Conservation (phyloP, 2,113 vertebrate genomes). For the Gavialis gangeticus region DNA sequence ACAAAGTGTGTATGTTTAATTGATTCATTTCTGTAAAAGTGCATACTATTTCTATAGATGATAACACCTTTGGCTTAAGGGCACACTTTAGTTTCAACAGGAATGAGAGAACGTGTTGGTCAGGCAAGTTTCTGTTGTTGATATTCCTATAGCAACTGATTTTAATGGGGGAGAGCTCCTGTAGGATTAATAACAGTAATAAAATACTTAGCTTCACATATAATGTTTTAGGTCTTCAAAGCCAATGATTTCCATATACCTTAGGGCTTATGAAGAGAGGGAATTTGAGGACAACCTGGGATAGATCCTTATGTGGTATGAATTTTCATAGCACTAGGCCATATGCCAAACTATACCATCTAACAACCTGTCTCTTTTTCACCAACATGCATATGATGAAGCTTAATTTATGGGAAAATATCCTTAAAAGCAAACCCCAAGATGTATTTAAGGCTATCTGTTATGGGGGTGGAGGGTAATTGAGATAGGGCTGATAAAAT, state of each 20-base stretch:
- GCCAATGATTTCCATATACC: background rate
- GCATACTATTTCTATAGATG: background rate
- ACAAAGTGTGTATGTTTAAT: conserved; percentile 24
- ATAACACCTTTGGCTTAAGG: background rate
- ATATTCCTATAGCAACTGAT: background rate
- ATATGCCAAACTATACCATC: background rate
- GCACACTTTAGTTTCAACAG: background rate
- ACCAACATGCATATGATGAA: accelerated
- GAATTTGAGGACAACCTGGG: background rate
- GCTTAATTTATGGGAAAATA: background rate
- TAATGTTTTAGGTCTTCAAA: background rate
- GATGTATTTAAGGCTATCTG: background rate
- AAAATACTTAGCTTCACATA: background rate
- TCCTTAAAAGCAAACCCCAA: background rate
- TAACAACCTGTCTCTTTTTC: background rate
- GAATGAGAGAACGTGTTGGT: background rate
- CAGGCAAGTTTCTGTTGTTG: background rate
- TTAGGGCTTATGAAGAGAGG: background rate
- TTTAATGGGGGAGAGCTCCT: background rate
- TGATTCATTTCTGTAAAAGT: background rate
- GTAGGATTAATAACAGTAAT: background rate
- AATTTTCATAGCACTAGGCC: background rate
- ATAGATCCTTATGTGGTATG: background rate
- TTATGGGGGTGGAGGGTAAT: background rate
- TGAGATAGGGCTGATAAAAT: background rate